Conservation (phyloP, 2,113 vertebrate species). For the Malurus elegans region DNA sequence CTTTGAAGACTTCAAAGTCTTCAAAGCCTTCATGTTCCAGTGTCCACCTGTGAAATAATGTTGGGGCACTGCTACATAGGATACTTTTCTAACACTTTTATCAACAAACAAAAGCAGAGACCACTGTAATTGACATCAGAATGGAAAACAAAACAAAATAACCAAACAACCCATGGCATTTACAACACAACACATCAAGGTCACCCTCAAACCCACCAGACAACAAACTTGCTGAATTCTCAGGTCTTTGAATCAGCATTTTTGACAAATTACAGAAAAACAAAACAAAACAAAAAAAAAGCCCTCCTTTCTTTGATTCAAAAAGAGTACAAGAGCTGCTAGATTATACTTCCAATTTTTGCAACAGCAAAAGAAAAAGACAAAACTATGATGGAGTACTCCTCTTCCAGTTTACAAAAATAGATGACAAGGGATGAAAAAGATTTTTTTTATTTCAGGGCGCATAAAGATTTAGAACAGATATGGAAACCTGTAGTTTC, state of each 20-base stretch:
- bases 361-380: background rate
- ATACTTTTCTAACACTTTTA: background rate
- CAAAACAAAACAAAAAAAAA: background rate
- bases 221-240: background rate
- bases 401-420: background rate
- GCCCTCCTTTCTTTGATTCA: background rate
- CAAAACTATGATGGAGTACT: background rate
- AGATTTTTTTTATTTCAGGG: background rate
- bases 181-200: background rate
- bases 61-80: background rate
- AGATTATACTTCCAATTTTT: background rate
- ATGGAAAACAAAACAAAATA: background rate
- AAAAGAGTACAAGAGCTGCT: background rate
- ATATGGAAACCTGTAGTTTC: conserved; percentile 52
- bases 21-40: background rate
- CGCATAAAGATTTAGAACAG: background rate
- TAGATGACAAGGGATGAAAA: background rate
- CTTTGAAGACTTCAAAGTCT: background rate
- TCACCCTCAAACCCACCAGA: background rate
- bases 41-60: background rate
- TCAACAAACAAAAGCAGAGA: background rate
- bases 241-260: background rate
- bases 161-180: background rate
- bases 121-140: background rate
- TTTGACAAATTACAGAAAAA: background rate